These are phyloP conservation scores for Oncorhynchus gorbuscha DNA, from an alignment of 2,113 vertebrate genomes.

Conservation along the genomic window DNA sequence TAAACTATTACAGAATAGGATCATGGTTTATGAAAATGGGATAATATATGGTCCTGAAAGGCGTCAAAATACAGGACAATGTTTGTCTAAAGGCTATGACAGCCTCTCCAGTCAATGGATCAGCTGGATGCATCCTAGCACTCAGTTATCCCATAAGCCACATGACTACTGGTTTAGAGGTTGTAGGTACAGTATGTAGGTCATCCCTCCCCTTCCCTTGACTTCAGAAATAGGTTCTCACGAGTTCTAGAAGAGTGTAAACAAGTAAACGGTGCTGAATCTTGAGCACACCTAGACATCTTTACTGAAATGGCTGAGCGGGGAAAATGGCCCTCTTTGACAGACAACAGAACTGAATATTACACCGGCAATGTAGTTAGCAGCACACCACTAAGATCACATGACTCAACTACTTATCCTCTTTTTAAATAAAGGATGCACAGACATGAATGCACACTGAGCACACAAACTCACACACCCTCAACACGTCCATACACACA, in stretches of 20 bases:
- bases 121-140: background rate
- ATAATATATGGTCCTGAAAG: background rate
- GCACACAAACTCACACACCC: conserved; percentile 2
- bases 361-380: conserved; percentile 58
- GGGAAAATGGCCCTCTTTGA: conserved; percentile 15
- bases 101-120: background rate
- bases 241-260: conserved; percentile 3
- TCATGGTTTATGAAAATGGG: too few relatives aligned
- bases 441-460: conserved; percentile 68
- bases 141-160: background rate
- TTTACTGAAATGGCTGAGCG: conserved; percentile 32
- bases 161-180: background rate
- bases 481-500: too few relatives aligned
- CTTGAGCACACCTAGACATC: conserved; percentile 15
- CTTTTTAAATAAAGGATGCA: conserved; percentile 43
- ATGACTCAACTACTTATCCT: conserved; percentile 55
- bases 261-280: conserved; percentile 26
- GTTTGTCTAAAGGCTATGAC: background rate
- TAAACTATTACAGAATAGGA: too few relatives aligned
- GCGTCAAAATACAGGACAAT: background rate
- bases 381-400: conserved; percentile 59
- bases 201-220: background rate
- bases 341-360: conserved; percentile 19
- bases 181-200: background rate
- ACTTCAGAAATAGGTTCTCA: background rate